phyloP scores from a whole-genome alignment of 2,113 vertebrate species.

The Candoia aspera region DNA sequence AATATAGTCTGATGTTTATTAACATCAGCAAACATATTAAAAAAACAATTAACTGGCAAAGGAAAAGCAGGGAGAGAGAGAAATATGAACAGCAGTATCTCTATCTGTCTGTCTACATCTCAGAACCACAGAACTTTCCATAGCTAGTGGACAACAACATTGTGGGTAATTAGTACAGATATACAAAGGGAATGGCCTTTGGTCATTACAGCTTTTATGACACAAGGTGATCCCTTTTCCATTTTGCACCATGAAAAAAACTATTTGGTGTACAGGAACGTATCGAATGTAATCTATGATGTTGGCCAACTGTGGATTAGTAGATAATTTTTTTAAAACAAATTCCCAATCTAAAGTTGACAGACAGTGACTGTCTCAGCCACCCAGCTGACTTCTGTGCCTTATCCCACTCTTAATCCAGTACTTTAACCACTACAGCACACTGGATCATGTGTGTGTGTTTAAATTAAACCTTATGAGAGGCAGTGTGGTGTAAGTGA shows the following conservation, averaged over 20 bases:
- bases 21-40: background rate
- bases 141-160: background rate
- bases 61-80: background rate
- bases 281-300: background rate
- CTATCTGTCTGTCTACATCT: background rate
- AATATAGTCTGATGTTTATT: background rate
- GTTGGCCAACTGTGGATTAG: background rate
- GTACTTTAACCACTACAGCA: no score
- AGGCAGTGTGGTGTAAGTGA: no score
- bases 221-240: background rate
- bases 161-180: background rate
- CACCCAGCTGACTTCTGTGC: no score
- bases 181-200: background rate
- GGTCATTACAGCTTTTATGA: background rate
- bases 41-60: background rate
- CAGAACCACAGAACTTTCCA: background rate
- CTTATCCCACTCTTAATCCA: no score
- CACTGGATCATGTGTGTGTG: no score
- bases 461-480: no score
- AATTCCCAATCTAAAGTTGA: background rate
- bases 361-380: background rate
- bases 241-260: background rate
- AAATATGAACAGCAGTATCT: background rate
- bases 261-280: background rate
- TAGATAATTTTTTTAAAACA: background rate